Base-by-base conservation (phyloP, 2,113 vertebrate genomes). In the Ophthalmolycus amberensis region DNA sequence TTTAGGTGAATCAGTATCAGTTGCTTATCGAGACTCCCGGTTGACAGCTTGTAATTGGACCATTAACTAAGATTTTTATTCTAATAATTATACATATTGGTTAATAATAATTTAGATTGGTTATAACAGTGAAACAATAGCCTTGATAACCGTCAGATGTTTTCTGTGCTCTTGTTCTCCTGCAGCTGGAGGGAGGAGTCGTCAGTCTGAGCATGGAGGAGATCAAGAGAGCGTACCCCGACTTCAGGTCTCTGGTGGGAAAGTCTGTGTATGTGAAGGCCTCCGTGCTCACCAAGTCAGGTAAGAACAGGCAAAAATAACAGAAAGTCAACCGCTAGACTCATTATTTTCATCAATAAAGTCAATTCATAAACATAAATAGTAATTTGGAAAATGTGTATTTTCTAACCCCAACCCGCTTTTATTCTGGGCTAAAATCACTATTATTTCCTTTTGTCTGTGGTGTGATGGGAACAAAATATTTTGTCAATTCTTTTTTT, bases 231-330 rank as follows among this genome's bases (percentile, higher is more conserved):
- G 80, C 27, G 3, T 92, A 93, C 70, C 94, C 94, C 2, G 3
- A 94, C 72, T 29, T 91, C 60, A 75, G 22, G 18, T 63, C 75
- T 29, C 67, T 95, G 64, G 87, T 94, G 60, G 95, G 94, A 6
- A 76, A 80, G 50, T 93, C 91, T 9, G 62, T 96, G 42, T 96
- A 96, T 4, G 85, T 95, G 71, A 95, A 94, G 69, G 95, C 92
- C 6, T 95, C 95, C 0, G 95, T 96, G 25, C 81, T 96, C 83
- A 96, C 95, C 59, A 80, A 56, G 11, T 46, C 95, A 77, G 95
- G 95, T 96, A 78, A 82, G 9, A 7, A 29, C 32, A 1, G 12
- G 16, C 25, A 38, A 46, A 32, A 11, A 5, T 11, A 22, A 22
- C 50, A 22, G 20, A 20, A 52, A 9, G 0, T 3, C 50, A 46